Base-by-base conservation (phyloP, 2,888 invertebrate genomes). In the Dioctria rufipes region DNA sequence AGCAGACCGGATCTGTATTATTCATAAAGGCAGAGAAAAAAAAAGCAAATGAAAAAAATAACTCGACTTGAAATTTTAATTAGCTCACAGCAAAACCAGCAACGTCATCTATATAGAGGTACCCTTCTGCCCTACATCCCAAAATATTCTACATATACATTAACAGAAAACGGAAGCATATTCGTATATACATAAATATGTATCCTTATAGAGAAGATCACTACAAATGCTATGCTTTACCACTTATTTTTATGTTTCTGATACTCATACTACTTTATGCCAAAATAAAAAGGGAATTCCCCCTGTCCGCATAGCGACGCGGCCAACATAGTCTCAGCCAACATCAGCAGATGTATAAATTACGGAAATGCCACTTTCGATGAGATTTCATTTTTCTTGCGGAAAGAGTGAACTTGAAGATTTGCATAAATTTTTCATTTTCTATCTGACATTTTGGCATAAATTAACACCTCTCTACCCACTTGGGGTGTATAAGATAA, bases 361-460 rank as follows among this genome's bases (percentile, higher is more conserved):
- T 75, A 75, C 73, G 43, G 60, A 75, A 75, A 60, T 75, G 73
- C 73, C 73, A 75, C 60, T 75, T 75, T 75, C 73, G 60, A 75
- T 75, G 73, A 75, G 60, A 75, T 75, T 75, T 60, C 60, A 75
- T 75, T 75, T 75, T 75, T 75, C 73, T 75, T 54, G 60, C 8
- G 60, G 60, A 75, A 75, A 75, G 73, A 75, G 60, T 75, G 43
- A 75, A 75, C 73, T 75, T 58, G 60, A 60, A 42, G 60, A 75
- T 75, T 75, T 75, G 73, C 73, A 75, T 75, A 75, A 75, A 75
- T 75, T 75, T 75, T 75, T 75, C 73, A 75, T 75, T 25, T 60
- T 60, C 42, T 75, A 60, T 75, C 73, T 75, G 73, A 13, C 73
- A 58, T 54, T 25, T 73, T 73, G 73, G 73, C 60, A 75, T 75